Evolutionary conservation across 2,797 vertebrate genomes (phyloP), one percentile per base, ranked within the genome.

Genomic region (Pangasius sanitwongsei): DNA sequence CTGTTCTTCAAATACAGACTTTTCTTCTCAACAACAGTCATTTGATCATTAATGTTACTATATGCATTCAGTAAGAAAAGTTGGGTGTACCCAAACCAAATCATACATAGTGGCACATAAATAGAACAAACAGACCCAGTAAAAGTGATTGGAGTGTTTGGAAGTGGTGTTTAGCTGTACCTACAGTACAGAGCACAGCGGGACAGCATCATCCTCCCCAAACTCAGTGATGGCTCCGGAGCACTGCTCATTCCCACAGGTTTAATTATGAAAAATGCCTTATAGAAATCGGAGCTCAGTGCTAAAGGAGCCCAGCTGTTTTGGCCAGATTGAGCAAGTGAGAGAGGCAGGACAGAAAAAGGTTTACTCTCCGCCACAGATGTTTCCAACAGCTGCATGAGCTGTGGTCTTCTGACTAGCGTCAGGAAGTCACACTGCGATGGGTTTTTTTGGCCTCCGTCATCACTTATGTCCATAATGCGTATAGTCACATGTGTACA

Each of bases 221-320:
- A 87, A 88, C 86, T 80, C 90, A 69, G 86, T 72, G 88, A 90
- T 90, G 85, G 89, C 88, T 87, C 85, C 12, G 53, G 37, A 86
- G 87, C 90, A 74, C 59, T 82, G 77, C 48, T 28, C 87, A 80
- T 91, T 92, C 91, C 92, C 92, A 91, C 87, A 91, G 91, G 91
- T 92, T 92, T 91, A 91, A 92, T 92, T 92, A 91, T 90, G 80
- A 91, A 89, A 90, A 91, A 91, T 72, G 89, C 89, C 88, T 92
- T 91, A 88, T 89, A 90, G 87, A 89, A 93, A 91, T 87, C 69
- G 77, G 88, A 93, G 90, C 91, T 88, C 59, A 50, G 85, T 57
- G 69, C 87, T 91, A 85, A 89, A 89, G 87, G 55, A 89, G 84
- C 65, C 53, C 92, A 92, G 92, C 90, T 93, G 92, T 92, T 92